Evolutionary conservation across 1,140 invertebrate species (phyloP), one percentile per base, ranked within the genome.

Genomic region (Hyposmocoma kahamanoa): DNA sequence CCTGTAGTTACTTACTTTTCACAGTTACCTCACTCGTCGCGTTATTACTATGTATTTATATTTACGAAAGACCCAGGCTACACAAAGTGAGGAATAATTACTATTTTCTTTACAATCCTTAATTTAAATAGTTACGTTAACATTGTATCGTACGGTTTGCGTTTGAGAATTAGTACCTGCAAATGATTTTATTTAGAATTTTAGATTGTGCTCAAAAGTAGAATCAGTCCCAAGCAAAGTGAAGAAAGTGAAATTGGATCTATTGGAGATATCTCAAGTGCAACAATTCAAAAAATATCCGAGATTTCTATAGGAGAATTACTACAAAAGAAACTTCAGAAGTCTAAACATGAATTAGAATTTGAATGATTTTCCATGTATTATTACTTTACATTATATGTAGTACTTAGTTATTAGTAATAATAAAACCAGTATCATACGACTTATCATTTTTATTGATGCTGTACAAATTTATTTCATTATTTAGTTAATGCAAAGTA

Each of bases 151-250:
- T n/a, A n/a, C n/a, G n/a, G n/a, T n/a, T n/a, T n/a, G n/a, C n/a
- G n/a, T n/a, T n/a, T n/a, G n/a, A n/a, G n/a, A n/a, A n/a, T n/a
- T n/a, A n/a, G n/a, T n/a, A n/a, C n/a, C n/a, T n/a, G n/a, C n/a
- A 3, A 2, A 30, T 13, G 28, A 30, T 30, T n/a, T 13, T 30
- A 15, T 45, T 34, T 18, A 42, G 47, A 50, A 9, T 67, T 68
- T 41, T 41, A 70, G 67, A 42, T 72, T 17, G 58, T 72, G 43
- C 69, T 72, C 42, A 72, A 69, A 53, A 62, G 53, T 46, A 65
- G 63, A 21, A 19, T 61, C 26, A 67, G 57, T 43, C 41, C 53
- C 11, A 39, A 30, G 22, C 48, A 54, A 50, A 67, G 62, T 36
- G 21, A 38, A 19, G 48, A 51, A 20, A 26, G 11, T 11, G 24